Evolutionary conservation across 1,140 invertebrate genomes (phyloP), one percentile per base, ranked within the genome.

Genomic region (Procambarus virginalis): DNA sequence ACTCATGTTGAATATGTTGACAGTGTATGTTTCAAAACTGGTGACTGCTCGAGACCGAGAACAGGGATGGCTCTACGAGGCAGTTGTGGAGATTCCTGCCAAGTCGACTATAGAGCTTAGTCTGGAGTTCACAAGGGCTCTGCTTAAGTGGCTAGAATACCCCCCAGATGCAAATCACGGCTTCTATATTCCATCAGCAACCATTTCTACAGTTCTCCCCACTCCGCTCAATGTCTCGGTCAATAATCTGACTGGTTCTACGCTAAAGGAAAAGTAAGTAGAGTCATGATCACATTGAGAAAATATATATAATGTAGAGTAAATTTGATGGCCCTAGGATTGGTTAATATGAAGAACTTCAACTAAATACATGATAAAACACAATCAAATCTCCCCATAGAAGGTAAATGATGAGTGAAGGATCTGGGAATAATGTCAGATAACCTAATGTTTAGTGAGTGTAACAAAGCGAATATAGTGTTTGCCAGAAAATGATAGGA

Each of bases 111-210:
- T 97, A 3, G 96, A 96, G 90, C 95, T 99, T 77, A 97, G 96
- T 14, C 95, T 99, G 86, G 96, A 98, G 92, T 98, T 99, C 94
- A 97, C 99, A 93, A 97, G 98, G 94, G 96, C 98, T 46, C 98
- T 99, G 93, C 95, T 99, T 2, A 99, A 99, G 94, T 99, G 98
- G 98, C 97, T 98, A 93, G 98, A 99, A 94, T 99, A 99, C 95
- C 98, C 98, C 64, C 99, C 99, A 2, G 99, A 99, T 96, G 98
- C 99, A 3, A 99, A 99, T 95, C 98, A 99, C 94, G 99, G 99
- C 0, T 99, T 99, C 94, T 98, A 99, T 93, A 96, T 98, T 93
- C 97, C 97, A 8, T 96, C 98, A 64, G 96, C 98, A 49, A 95
- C 98, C 55, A 95, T 99, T 34, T 96, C 96, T 81, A 96, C 96